phyloP scores from a whole-genome alignment of 1,140 invertebrate genomes.

The Ceratina calcarata region DNA sequence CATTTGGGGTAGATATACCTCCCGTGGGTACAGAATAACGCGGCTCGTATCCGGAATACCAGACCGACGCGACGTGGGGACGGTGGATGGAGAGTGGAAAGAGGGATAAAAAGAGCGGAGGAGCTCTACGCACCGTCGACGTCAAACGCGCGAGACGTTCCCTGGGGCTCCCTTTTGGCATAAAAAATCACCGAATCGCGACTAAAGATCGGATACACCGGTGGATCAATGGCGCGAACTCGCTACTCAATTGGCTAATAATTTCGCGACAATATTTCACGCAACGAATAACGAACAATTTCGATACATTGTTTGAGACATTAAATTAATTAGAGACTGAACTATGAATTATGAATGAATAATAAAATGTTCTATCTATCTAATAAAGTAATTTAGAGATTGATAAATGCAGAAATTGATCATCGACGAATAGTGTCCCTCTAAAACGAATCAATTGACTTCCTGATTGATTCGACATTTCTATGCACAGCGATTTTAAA shows the following conservation, averaged over 20 bases:
- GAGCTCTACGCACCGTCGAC: conserved; percentile 37
- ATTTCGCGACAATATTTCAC: background rate
- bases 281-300: no score
- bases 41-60: conserved; percentile 63
- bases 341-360: no score
- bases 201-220: conserved; percentile 49
- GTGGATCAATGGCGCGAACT: conserved; percentile 22
- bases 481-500: no score
- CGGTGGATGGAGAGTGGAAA: conserved; percentile 9
- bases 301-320: no score
- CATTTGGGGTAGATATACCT: conserved; percentile 72
- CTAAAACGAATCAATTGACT: no score
- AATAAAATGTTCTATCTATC: no score
- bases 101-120: conserved; percentile 44
- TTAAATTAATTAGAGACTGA: no score
- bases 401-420: no score
- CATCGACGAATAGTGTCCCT: no score
- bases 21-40: conserved; percentile 69
- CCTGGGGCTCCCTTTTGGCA: conserved; percentile 55
- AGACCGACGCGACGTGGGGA: conserved; percentile 45
- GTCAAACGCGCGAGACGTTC: conserved; percentile 59
- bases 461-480: no score
- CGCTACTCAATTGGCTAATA: background rate
- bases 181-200: conserved; percentile 58
- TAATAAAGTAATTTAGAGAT: no score